A percentile compares a stretch with the other conserved stretches of the same genome.
These are phyloP conservation scores for Andrena marginata DNA, from an alignment of 2,888 invertebrate species.

Conservation along the genomic window DNA sequence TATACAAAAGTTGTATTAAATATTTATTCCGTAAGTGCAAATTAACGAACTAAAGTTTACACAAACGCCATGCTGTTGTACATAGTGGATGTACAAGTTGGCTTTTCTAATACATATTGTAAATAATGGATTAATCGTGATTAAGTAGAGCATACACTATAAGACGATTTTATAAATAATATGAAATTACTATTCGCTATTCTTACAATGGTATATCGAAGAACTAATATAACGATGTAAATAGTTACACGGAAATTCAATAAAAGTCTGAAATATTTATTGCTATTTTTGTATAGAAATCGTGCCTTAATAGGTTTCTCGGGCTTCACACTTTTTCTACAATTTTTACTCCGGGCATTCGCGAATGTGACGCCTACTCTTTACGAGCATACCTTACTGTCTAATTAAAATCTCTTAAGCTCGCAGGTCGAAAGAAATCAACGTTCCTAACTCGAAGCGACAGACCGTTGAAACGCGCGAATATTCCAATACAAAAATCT, in stretches of 20 bases:
- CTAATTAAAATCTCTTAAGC: not conserved
- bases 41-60: conserved; percentile 33
- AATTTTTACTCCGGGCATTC: not conserved
- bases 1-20: conserved; percentile 40
- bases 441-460: too few species aligned
- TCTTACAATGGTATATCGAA: conserved; percentile 58
- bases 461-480: not conserved
- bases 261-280: conserved; percentile 63
- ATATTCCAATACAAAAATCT: not conserved
- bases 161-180: conserved; percentile 70
- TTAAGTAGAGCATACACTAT: conserved; percentile 43
- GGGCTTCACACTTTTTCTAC: conserved; percentile 8
- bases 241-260: conserved; percentile 65
- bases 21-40: conserved; percentile 44
- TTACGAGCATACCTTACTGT: not conserved
- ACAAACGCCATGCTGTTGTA: conserved; percentile 59
- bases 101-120: conserved; percentile 70
- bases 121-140: conserved; percentile 61
- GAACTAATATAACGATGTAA: conserved; percentile 62
- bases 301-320: conserved; percentile 30
- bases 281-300: conserved; percentile 58
- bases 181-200: conserved; percentile 63
- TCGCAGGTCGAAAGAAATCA: not conserved
- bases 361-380: not conserved
- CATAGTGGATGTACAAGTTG: conserved; percentile 63